Conservation (phyloP, 1,140 invertebrate genomes). For the Papilio glaucus region DNA sequence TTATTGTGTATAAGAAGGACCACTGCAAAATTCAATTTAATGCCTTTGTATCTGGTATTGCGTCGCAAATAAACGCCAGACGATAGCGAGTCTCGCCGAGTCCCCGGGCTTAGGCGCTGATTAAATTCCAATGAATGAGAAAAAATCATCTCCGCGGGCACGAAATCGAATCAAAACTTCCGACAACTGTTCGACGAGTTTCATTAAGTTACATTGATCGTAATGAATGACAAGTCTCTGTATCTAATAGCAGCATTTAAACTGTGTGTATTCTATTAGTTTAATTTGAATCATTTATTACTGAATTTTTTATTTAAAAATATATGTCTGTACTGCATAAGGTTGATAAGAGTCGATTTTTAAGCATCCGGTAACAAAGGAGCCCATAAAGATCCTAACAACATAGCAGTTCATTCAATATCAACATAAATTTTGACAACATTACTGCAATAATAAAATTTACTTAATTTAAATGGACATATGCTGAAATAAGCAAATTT, state of each 20-base stretch:
- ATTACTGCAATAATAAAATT: too few species aligned
- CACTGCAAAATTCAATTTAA: slow-evolving; percentile 1
- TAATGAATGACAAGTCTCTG: not conserved
- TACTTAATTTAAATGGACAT: too few species aligned
- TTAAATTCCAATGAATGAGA: slow-evolving; percentile 19
- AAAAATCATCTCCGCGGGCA: not conserved
- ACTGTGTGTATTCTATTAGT: not conserved
- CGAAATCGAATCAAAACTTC: slow-evolving; percentile 24
- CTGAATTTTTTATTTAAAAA: too few species aligned
- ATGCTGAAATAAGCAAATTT: too few species aligned
- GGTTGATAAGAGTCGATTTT: too few species aligned
- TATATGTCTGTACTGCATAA: too few species aligned
- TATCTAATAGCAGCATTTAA: not conserved
- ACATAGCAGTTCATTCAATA: too few species aligned
- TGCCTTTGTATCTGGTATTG: not conserved
- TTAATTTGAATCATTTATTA: not conserved
- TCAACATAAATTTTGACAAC: too few species aligned
- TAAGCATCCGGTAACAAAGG: too few species aligned
- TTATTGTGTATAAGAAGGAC: not conserved
- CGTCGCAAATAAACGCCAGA: not conserved
- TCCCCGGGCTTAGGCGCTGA: not conserved
- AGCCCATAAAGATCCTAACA: too few species aligned
- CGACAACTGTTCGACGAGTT: slow-evolving; percentile 4
- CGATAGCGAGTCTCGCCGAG: not conserved
- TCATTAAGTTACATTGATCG: slow-evolving; percentile 5